A percentile compares a stretch with the other conserved stretches of the same genome.
These are phyloP conservation scores for Melikaiella ostensackeni DNA, from an alignment of 2,888 invertebrate genomes.

Conservation along the genomic window DNA sequence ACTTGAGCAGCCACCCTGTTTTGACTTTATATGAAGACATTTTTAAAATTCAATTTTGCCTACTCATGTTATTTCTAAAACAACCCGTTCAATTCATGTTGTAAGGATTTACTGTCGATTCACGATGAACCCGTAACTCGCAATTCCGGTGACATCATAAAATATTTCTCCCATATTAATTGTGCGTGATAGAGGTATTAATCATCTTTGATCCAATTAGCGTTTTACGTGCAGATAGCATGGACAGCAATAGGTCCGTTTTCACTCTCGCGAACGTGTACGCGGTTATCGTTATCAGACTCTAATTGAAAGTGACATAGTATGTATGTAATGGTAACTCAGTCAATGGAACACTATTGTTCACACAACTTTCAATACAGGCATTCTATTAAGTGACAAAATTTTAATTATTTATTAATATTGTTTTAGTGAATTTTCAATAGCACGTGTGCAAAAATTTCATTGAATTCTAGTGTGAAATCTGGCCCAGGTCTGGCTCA, in stretches of 20 bases:
- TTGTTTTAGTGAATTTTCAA: background rate
- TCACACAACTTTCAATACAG: background rate
- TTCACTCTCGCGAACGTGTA: slow-evolving; percentile 26
- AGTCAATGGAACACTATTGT: slow-evolving; percentile 18
- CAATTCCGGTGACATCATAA: slow-evolving; percentile 21
- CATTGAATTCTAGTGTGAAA: too few relatives aligned
- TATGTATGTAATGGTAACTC: slow-evolving; percentile 31
- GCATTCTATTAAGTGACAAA: slow-evolving; percentile 4
- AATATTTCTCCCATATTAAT: slow-evolving; percentile 34
- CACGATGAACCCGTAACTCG: background rate
- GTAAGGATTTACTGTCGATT: slow-evolving; percentile 7
- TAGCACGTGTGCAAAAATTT: too few relatives aligned
- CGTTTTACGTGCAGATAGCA: slow-evolving; percentile 40
- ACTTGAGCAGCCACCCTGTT: too few relatives aligned
- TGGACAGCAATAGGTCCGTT: slow-evolving; percentile 30
- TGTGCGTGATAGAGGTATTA: slow-evolving; percentile 52
- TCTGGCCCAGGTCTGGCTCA: too few relatives aligned
- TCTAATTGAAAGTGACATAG: slow-evolving; percentile 35
- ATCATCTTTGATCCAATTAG: slow-evolving; percentile 62
- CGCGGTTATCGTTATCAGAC: slow-evolving; percentile 32
- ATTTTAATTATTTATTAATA: background rate
- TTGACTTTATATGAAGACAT: background rate
- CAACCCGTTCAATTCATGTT: background rate
- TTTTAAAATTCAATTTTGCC: background rate
- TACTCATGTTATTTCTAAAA: background rate